Base-by-base conservation (phyloP, 2,888 invertebrate species). In the Tetheella fluctuosa region DNA sequence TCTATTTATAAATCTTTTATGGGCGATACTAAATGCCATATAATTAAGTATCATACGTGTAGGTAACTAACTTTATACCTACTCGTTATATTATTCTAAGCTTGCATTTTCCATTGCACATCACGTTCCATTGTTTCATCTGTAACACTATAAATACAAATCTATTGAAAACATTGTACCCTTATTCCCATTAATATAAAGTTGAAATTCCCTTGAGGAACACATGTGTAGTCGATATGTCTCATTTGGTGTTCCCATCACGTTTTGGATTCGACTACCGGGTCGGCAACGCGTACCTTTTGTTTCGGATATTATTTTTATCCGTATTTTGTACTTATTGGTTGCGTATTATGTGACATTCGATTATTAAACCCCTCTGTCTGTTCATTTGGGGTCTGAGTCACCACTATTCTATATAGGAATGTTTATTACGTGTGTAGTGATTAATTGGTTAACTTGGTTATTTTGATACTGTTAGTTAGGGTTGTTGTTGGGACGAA, bases 321-420 rank as follows among this genome's bases (percentile, higher is more conserved):
- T 86, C 84, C 85, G 77, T 80, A 81, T 85, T 85, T 85, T 84
- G 86, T 86, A 81, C 87, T 87, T 90, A 89, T 89, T 86, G 84
- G 81, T 69, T 71, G 69, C 77, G 83, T 82, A 82, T 86, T 87
- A 81, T 85, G 82, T 84, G 85, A 84, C 83, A 83, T 76, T 69
- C 78, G 74, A 66, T 74, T 77, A 73, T 83, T 88, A 87, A 74
- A 75, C 80, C 78, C 77, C 81, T n/a, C 80, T 0, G 54, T 17
- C 17, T 17, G 77, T 77, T 79, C 76, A 54, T 69, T 64, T 65
- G 62, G 65, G 64, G 64, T 59, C 30, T 34, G 39, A 62, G 64
- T 61, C 66, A 62, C 61, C 54, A 60, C 8, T 62, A 57, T 34
- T 53, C 28, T 20, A 17, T 52, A 34, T 52, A 12, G 3, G 48